phyloP scores from a whole-genome alignment of 2,888 invertebrate genomes.

The Melinaea menophilus region DNA sequence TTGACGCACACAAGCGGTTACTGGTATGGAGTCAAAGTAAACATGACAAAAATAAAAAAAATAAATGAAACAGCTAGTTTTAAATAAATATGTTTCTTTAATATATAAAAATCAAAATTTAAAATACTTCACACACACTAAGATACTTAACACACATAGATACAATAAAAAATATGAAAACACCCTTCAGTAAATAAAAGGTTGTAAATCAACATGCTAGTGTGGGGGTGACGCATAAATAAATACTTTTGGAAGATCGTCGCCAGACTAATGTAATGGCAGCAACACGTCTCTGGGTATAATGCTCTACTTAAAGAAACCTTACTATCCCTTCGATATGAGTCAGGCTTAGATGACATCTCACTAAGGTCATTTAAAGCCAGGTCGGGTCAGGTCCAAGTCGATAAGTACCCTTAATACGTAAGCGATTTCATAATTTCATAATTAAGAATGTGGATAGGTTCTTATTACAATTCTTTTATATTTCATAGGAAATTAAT shows the following conservation, averaged over 20 bases:
- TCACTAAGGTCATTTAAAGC: neutral
- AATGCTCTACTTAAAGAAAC: constrained; percentile 3
- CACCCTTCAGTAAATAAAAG: neutral
- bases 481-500: too few relatives aligned
- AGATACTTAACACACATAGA: too few relatives aligned
- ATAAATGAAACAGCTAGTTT: too few relatives aligned
- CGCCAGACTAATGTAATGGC: constrained; percentile 18
- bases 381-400: neutral
- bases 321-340: constrained; percentile 2
- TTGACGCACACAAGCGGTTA: too few relatives aligned
- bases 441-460: too few relatives aligned
- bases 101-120: too few relatives aligned
- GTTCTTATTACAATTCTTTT: too few relatives aligned
- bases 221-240: neutral
- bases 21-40: too few relatives aligned
- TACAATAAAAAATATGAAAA: neutral
- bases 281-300: neutral
- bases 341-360: neutral
- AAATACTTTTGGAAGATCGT: constrained; percentile 2
- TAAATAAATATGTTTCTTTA: too few relatives aligned
- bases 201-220: neutral
- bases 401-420: neutral
- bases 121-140: too few relatives aligned
- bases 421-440: too few relatives aligned
- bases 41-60: too few relatives aligned